Conservation (phyloP, 2,888 invertebrate genomes). For the Amblyjoppa proteus region DNA sequence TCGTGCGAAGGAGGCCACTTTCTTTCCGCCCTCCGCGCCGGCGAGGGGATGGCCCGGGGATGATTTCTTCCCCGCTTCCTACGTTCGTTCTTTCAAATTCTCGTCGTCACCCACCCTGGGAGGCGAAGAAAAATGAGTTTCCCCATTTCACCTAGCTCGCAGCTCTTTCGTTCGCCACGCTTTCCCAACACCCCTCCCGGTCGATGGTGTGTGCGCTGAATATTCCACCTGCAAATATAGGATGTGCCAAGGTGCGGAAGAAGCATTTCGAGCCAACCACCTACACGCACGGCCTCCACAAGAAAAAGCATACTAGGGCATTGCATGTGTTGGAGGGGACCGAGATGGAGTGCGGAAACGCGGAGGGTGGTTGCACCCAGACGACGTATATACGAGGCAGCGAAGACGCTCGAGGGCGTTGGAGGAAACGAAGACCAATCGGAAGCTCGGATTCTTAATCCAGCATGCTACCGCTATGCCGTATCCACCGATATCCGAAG, state of each 20-base stretch:
- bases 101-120: constrained; percentile 57
- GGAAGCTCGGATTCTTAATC: constrained; percentile 84
- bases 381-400: constrained; percentile 46
- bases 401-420: constrained; percentile 70
- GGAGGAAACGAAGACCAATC: constrained; percentile 80
- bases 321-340: constrained; percentile 55
- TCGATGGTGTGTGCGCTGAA: constrained; percentile 58
- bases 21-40: constrained; percentile 58
- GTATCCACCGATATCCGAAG: constrained; percentile 75
- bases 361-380: constrained; percentile 49
- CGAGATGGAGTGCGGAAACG: constrained; percentile 60
- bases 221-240: constrained; percentile 67
- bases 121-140: constrained; percentile 65
- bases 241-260: constrained; percentile 60
- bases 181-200: constrained; percentile 41
- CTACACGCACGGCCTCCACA: constrained; percentile 47
- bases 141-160: constrained; percentile 61
- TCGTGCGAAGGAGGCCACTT: constrained; percentile 57
- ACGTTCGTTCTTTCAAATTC: constrained; percentile 59
- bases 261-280: constrained; percentile 61
- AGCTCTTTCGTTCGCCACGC: constrained; percentile 55
- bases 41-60: constrained; percentile 58
- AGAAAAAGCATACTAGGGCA: constrained; percentile 66
- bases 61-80: constrained; percentile 65
- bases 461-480: constrained; percentile 66